phyloP scores from a whole-genome alignment of 2,113 vertebrate genomes.

The Siniperca knerii region DNA sequence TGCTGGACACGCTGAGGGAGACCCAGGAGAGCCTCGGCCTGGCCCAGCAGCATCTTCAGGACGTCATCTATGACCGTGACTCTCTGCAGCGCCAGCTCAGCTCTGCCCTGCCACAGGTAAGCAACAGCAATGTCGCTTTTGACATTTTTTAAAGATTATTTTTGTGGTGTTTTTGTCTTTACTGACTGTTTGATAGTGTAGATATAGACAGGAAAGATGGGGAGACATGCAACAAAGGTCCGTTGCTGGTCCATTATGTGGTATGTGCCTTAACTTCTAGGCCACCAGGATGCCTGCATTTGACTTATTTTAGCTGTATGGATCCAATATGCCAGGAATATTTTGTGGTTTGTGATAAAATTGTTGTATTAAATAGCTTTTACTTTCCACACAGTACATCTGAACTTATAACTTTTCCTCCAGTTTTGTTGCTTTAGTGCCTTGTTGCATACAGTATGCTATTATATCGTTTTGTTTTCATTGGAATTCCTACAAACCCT shows the following conservation, averaged over 20 bases:
- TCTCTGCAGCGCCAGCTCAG: conserved; percentile 97
- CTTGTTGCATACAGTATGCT: background rate
- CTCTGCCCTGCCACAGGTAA: conserved; percentile 97
- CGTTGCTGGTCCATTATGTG: background rate
- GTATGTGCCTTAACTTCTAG: too few relatives aligned
- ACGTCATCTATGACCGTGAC: conserved; percentile 97
- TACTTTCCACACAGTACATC: background rate
- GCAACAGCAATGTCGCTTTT: background rate
- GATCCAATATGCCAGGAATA: background rate
- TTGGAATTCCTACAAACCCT: background rate
- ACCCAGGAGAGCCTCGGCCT: conserved; percentile 97
- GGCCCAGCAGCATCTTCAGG: conserved; percentile 96
- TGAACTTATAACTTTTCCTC: background rate
- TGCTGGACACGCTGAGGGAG: conserved; percentile 97
- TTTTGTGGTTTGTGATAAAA: background rate
- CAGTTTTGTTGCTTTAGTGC: background rate
- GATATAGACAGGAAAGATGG: background rate
- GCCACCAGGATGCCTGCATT: too few relatives aligned
- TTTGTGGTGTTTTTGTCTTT: background rate
- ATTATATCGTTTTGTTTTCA: background rate
- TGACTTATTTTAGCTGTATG: too few relatives aligned
- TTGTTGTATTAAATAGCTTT: background rate
- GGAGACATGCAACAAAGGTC: background rate
- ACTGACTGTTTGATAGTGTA: background rate
- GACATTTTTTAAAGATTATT: background rate